Evolutionary conservation across 2,797 vertebrate genomes (phyloP).

Genomic region (Holocentrus rufus): DNA sequence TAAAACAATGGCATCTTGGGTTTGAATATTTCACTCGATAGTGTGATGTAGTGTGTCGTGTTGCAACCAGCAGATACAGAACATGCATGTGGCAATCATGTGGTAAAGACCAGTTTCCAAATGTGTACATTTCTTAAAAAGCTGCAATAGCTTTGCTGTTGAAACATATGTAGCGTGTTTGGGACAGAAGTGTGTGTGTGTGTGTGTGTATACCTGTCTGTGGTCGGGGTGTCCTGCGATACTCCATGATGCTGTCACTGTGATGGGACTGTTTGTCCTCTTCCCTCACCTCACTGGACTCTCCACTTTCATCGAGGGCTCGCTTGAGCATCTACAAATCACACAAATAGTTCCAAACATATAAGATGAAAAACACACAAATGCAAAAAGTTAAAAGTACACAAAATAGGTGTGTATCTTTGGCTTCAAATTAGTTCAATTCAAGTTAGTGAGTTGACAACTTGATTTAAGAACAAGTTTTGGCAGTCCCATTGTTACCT

Average conservation of each 20-base stretch:
- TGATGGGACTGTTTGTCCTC: slow-evolving; percentile 88
- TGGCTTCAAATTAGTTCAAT: too few species aligned
- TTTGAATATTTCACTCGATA: too few species aligned
- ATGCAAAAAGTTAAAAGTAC: too few species aligned
- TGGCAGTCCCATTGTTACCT: not conserved
- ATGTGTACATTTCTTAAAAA: not conserved
- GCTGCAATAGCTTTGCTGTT: not conserved
- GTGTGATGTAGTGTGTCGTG: too few species aligned
- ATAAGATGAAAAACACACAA: too few species aligned
- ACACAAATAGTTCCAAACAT: not conserved
- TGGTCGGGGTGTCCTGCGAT: slow-evolving; percentile 62
- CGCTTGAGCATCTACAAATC: slow-evolving; percentile 88
- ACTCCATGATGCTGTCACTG: slow-evolving; percentile 87
- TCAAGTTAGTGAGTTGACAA: too few species aligned
- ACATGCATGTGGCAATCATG: not conserved
- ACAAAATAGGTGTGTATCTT: too few species aligned
- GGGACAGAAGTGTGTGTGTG: not conserved
- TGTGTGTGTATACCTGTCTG: slow-evolving; percentile 28
- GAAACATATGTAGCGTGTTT: too few species aligned
- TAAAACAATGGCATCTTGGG: too few species aligned
- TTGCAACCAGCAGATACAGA: too few species aligned
- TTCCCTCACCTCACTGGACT: slow-evolving; percentile 73
- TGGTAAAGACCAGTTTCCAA: not conserved
- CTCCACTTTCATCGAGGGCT: slow-evolving; percentile 80
- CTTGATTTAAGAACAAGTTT: too few species aligned